Percentiles rank a stretch among this genome's conserved stretches.
These are phyloP conservation scores for Lucilia sericata DNA, from an alignment of 1,140 invertebrate species.

Conservation along the genomic window DNA sequence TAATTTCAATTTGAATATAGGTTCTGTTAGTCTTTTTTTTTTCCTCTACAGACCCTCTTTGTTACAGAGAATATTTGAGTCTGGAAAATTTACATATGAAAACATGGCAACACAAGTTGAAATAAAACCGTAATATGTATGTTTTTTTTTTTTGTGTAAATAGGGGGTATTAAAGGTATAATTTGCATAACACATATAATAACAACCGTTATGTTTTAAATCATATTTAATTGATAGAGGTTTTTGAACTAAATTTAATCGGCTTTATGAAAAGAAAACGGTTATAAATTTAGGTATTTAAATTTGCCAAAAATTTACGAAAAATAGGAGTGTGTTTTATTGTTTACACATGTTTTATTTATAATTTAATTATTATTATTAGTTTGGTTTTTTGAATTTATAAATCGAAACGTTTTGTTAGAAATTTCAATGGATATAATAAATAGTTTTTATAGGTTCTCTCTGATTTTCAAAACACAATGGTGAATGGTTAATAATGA, in stretches of 20 bases:
- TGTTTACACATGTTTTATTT: too few relatives aligned
- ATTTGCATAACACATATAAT: not conserved
- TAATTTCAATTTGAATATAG: not conserved
- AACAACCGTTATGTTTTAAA: not conserved
- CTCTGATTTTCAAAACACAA: too few relatives aligned
- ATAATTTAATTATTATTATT: too few relatives aligned
- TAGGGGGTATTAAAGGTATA: not conserved
- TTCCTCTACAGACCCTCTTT: not conserved
- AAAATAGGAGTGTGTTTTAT: too few relatives aligned
- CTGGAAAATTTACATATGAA: not conserved
- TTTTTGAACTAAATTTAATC: not conserved
- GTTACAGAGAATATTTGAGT: not conserved
- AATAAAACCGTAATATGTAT: not conserved
- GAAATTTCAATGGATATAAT: too few relatives aligned
- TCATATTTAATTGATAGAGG: not conserved
- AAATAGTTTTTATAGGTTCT: too few relatives aligned
- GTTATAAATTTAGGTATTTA: too few relatives aligned
- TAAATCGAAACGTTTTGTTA: too few relatives aligned
- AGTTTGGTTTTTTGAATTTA: too few relatives aligned
- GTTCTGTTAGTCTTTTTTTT: not conserved
- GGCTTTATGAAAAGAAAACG: not conserved
- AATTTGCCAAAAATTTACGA: too few relatives aligned
- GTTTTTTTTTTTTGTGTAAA: not conserved
- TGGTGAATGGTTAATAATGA: too few relatives aligned
- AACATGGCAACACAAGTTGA: not conserved